A percentile compares a stretch with the other conserved stretches of the same genome.
Evolutionary conservation across 2,888 invertebrate species (phyloP).

Genomic region (Caenorhabditis japonica): DNA sequence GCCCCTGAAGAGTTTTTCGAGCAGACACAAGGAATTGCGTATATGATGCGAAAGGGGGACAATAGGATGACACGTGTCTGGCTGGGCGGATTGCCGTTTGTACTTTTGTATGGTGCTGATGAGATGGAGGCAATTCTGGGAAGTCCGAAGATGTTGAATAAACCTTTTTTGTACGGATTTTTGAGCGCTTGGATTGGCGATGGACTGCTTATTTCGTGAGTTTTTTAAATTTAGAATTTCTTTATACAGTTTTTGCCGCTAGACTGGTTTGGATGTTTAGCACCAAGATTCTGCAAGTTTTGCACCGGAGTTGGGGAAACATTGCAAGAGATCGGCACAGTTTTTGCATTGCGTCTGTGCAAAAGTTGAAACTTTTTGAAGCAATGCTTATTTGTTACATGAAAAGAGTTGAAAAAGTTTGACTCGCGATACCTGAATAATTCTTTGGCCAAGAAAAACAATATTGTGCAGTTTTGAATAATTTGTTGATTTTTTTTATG

Average conservation of each 20-base stretch:
- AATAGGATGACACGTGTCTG: constrained; percentile 72
- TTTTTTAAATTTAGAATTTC: no score
- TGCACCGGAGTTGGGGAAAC: no score
- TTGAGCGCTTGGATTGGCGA: constrained; percentile 80
- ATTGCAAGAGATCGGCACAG: no score
- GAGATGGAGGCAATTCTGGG: constrained; percentile 77
- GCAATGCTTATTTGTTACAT: no score
- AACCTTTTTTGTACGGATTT: constrained; percentile 79
- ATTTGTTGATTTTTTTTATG: no score
- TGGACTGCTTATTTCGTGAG: constrained; percentile 79
- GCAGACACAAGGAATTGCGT: constrained; percentile 75
- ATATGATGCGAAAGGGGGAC: constrained; percentile 68
- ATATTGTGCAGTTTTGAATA: background rate
- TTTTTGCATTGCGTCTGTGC: no score
- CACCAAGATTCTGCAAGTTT: no score
- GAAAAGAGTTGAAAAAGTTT: no score
- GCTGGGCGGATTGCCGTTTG: constrained; percentile 73
- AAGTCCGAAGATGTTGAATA: constrained; percentile 77
- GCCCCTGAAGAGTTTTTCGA: constrained; percentile 76
- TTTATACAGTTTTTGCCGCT: background rate
- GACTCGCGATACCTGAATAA: no score
- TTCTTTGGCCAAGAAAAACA: background rate
- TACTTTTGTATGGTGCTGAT: constrained; percentile 76
- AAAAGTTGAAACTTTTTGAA: no score
- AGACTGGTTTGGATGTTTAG: no score